Percentiles rank a stretch among this genome's conserved stretches.
Evolutionary conservation across 2,888 invertebrate genomes (phyloP).

Genomic region (Drosophila melanosoma): DNA sequence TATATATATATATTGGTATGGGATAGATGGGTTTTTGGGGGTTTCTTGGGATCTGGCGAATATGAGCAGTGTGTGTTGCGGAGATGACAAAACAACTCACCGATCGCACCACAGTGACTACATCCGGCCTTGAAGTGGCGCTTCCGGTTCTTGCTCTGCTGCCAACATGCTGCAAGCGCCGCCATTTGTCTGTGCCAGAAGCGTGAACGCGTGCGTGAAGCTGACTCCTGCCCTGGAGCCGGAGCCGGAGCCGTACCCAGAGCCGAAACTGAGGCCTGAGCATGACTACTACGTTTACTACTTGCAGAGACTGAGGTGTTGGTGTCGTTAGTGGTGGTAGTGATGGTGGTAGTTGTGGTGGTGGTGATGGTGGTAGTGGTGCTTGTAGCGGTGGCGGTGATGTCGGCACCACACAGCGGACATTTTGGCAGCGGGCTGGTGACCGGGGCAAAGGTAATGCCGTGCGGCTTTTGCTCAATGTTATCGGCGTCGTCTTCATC

Average conservation of each 20-base stretch:
- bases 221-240: slow-evolving; percentile 47
- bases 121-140: slow-evolving; percentile 81
- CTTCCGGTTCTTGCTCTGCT: slow-evolving; percentile 78
- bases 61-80: slow-evolving; percentile 48
- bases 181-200: slow-evolving; percentile 83
- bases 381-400: slow-evolving; percentile 46
- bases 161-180: slow-evolving; percentile 76
- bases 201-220: slow-evolving; percentile 67
- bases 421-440: slow-evolving; percentile 73
- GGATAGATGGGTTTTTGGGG: slow-evolving; percentile 7
- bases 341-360: slow-evolving; percentile 50
- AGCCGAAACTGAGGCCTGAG: slow-evolving; percentile 50
- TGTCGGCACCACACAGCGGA: slow-evolving; percentile 79
- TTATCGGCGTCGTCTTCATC: slow-evolving; percentile 84
- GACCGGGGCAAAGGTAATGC: slow-evolving; percentile 76
- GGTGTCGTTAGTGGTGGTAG: slow-evolving; percentile 48
- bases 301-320: slow-evolving; percentile 59
- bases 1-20: slow-evolving; percentile 4
- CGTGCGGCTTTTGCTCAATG: slow-evolving; percentile 80
- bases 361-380: slow-evolving; percentile 51
- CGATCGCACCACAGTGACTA: slow-evolving; percentile 84
- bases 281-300: slow-evolving; percentile 70
- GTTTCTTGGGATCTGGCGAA: slow-evolving; percentile 18
- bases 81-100: slow-evolving; percentile 83
- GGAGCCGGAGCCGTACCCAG: slow-evolving; percentile 17